Percentiles rank a stretch among this genome's conserved stretches.
Conservation (phyloP, 2,113 vertebrate genomes). For the Papio anubis region DNA sequence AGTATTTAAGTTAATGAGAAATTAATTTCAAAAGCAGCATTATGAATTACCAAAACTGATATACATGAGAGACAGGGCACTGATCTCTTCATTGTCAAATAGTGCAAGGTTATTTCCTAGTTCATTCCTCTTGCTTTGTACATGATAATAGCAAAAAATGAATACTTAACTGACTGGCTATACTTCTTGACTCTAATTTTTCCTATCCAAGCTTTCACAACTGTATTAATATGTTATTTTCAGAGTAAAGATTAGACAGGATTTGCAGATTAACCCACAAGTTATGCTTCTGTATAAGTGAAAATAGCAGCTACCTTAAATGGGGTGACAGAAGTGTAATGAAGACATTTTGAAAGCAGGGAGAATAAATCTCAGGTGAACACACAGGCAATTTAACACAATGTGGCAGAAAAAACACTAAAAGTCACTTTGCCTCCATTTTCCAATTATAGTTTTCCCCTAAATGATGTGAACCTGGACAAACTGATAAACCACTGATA, state of each 20-base stretch:
- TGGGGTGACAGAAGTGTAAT: neutral
- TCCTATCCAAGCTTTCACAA: neutral
- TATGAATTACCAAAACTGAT: slow-evolving; percentile 24
- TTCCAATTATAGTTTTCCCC: neutral
- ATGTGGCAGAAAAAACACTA: neutral
- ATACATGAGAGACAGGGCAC: neutral
- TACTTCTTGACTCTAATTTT: slow-evolving; percentile 38
- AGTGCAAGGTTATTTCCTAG: neutral
- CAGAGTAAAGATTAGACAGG: neutral
- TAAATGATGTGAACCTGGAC: slow-evolving; percentile 33
- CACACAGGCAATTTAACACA: neutral
- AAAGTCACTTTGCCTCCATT: neutral
- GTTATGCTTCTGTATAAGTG: neutral
- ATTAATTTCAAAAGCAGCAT: slow-evolving; percentile 41
- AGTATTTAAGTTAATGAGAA: slow-evolving; percentile 32
- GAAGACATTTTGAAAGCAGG: neutral
- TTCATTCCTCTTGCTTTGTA: slow-evolving; percentile 34
- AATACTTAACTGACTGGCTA: neutral
- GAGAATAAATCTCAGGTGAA: neutral
- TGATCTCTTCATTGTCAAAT: neutral
- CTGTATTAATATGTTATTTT: slow-evolving; percentile 7
- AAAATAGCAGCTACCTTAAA: slow-evolving; percentile 17
- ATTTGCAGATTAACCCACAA: slow-evolving; percentile 17
- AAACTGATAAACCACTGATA: slow-evolving; percentile 1
- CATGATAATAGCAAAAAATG: neutral